phyloP scores from a whole-genome alignment of 1,140 invertebrate species.

The Brachionus angularis region DNA sequence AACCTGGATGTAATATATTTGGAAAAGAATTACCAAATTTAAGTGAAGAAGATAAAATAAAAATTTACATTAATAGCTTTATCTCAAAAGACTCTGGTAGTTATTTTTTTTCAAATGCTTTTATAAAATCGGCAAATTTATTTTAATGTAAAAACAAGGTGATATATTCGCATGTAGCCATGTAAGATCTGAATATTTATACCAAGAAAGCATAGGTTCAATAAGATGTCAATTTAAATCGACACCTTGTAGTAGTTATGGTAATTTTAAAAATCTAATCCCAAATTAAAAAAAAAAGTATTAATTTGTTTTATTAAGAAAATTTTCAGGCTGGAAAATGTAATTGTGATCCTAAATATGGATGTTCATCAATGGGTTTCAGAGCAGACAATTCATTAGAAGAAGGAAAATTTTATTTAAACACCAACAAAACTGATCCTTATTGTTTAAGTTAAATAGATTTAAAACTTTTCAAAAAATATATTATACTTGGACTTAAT shows the following conservation, averaged over 20 bases:
- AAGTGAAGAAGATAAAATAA: not conserved
- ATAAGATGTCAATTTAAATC: not conserved
- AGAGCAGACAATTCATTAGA: too few species aligned
- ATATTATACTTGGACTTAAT: too few species aligned
- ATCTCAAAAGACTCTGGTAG: not conserved
- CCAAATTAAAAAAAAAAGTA: too few species aligned
- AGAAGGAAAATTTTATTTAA: too few species aligned
- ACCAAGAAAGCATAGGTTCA: not conserved
- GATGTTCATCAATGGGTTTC: too few species aligned
- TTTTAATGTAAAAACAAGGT: not conserved
- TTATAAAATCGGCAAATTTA: not conserved
- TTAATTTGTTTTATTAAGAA: too few species aligned
- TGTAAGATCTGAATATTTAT: not conserved
- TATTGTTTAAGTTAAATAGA: too few species aligned
- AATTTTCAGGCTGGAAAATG: too few species aligned
- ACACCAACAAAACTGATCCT: too few species aligned
- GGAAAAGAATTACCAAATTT: too few species aligned
- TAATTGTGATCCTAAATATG: too few species aligned
- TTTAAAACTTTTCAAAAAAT: too few species aligned
- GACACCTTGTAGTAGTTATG: not conserved
- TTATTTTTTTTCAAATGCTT: not conserved
- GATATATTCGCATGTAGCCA: not conserved
- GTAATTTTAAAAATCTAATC: not conserved
- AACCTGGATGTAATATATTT: constrained; percentile 34
- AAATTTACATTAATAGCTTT: not conserved